A percentile compares a stretch with the other conserved stretches of the same genome.
Evolutionary conservation across 2,888 invertebrate species (phyloP).

Genomic region (Oligia latruncula): DNA sequence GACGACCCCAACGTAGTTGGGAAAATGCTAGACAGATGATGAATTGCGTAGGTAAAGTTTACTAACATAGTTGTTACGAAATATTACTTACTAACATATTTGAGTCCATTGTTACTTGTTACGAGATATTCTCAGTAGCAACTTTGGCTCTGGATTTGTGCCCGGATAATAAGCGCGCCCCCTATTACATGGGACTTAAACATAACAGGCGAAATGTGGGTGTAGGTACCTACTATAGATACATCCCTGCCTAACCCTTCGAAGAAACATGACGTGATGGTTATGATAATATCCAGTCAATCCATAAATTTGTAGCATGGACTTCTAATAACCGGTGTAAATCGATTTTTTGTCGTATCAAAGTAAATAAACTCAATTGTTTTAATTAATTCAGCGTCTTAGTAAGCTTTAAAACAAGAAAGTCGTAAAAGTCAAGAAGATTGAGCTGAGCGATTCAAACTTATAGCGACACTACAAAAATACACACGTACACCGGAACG

Average conservation of each 20-base stretch:
- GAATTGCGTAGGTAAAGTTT: too few species aligned
- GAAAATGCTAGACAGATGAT: too few species aligned
- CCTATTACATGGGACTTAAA: not conserved
- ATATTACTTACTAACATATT: too few species aligned
- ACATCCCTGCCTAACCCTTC: too few species aligned
- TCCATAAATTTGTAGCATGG: not conserved
- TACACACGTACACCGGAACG: constrained; percentile 58
- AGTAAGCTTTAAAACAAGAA: constrained; percentile 3
- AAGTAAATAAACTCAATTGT: not conserved
- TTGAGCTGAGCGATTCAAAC: constrained; percentile 35
- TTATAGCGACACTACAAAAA: constrained; percentile 58
- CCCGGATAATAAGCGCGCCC: not conserved
- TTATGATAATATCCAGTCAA: not conserved
- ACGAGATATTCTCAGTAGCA: not conserved
- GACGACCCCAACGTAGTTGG: too few species aligned
- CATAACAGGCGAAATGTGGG: not conserved
- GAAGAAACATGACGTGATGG: not conserved
- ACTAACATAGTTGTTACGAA: too few species aligned
- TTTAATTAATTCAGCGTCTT: not conserved
- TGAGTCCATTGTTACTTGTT: too few species aligned
- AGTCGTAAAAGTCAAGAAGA: constrained; percentile 35
- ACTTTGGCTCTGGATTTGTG: not conserved
- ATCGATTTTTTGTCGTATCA: not conserved
- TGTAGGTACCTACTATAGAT: not conserved
- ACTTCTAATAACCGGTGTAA: not conserved